Base-by-base conservation (phyloP, 2,113 vertebrate genomes). In the Scopus umbretta region DNA sequence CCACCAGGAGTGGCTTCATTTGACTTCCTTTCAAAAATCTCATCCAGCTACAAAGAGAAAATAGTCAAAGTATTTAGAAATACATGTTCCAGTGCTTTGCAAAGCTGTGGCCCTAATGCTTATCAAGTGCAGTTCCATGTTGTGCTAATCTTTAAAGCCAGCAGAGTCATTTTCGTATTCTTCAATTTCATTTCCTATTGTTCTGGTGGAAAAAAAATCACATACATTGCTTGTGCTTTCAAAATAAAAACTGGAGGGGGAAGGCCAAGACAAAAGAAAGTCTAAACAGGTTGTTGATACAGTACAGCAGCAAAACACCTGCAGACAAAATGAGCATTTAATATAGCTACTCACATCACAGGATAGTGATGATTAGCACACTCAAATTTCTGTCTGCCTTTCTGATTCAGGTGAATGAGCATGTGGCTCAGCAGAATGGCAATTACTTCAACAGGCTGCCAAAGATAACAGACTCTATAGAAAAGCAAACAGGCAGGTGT, bases 311-410 rank as follows among this genome's bases (percentile, higher is more conserved):
- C 0, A 0, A 95, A 97, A 87, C 86, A 97, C 92, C 80, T 89
- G 80, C 86, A 95, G 86, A 86, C 53, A 79, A 97, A 97, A 97
- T 80, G 65, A 91, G 61, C 95, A 55, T 96, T 97, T 93, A 97
- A 83, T 93, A 82, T n/a, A 81, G 43, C 72, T 82, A 67, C 83
- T 95, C 74, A 65, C 52, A 86, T 75, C 78, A 58, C 29, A 90
- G 75, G 93, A 80, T 65, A 63, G 94, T 56, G 92, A 87, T 97
- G 96, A 97, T 97, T 94, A 97, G 66, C 80, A 87, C 8, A 15
- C 91, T 83, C 79, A 97, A 75, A 95, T 73, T 96, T 93, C 96
- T 98, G 72, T 55, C 91, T 94, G 90, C 94, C 80, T 97, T 70
- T 97, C 89, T 97, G 88, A 86, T 91, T 91, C 96, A 96, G 80